Conservation (phyloP, 2,113 vertebrate species). For the Lota lota region DNA sequence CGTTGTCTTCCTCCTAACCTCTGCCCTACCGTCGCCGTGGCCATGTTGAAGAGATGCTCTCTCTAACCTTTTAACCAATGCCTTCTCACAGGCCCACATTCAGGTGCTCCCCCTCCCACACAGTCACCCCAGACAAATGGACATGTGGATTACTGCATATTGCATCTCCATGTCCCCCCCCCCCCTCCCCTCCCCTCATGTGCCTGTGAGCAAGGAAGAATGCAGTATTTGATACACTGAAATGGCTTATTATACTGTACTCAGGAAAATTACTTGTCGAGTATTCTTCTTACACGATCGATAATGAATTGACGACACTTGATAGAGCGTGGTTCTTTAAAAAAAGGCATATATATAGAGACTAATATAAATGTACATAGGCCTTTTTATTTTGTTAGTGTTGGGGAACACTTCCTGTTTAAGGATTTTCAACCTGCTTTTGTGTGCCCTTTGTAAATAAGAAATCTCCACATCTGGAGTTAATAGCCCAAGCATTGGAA, state of each 20-base stretch:
- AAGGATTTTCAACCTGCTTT: constrained; percentile 46
- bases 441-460: constrained; percentile 55
- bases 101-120: not conserved
- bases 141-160: too few species aligned
- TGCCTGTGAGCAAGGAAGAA: constrained; percentile 20
- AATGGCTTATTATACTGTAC: constrained; percentile 49
- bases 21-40: not conserved
- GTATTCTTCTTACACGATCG: constrained; percentile 46
- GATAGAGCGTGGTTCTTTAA: constrained; percentile 35
- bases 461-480: not conserved
- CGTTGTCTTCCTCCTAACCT: not conserved
- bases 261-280: constrained; percentile 59
- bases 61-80: too few species aligned
- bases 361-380: constrained; percentile 66
- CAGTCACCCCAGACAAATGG: too few species aligned
- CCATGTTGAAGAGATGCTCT: not conserved
- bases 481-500: not conserved
- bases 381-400: constrained; percentile 30
- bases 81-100: not conserved
- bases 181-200: not conserved
- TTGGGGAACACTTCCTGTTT: constrained; percentile 30
- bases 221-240: constrained; percentile 56
- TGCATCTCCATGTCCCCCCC: not conserved
- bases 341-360: constrained; percentile 25
- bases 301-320: constrained; percentile 34